phyloP scores from a whole-genome alignment of 2,113 vertebrate genomes.

The Siphamia tubifer region DNA sequence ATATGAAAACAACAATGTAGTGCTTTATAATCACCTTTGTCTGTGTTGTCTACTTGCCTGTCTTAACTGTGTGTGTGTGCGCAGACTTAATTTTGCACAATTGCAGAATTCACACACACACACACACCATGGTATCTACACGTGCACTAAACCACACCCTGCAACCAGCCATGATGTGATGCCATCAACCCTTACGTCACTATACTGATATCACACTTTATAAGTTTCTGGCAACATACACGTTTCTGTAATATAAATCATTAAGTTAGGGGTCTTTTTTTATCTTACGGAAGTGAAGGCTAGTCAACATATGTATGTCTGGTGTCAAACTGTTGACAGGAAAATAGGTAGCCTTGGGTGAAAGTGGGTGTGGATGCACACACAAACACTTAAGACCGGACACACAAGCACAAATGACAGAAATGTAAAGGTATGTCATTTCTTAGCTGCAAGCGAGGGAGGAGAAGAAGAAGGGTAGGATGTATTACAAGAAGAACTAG shows the following conservation, averaged over 20 bases:
- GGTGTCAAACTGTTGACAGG: conserved; percentile 4
- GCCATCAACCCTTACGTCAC: neutral
- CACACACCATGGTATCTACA: too few species aligned
- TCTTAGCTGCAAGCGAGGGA: neutral
- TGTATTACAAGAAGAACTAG: neutral
- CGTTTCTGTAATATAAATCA: too few species aligned
- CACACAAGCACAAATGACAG: neutral
- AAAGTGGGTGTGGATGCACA: conserved; percentile 18
- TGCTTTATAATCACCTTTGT: too few species aligned
- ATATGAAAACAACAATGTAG: too few species aligned
- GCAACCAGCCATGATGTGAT: neutral
- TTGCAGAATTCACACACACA: neutral
- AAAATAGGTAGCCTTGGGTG: conserved; percentile 40
- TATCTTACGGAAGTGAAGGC: too few species aligned
- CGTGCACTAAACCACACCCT: neutral
- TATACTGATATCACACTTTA: conserved; percentile 4
- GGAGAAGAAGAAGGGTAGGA: neutral
- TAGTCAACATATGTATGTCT: too few species aligned
- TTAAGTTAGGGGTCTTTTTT: too few species aligned
- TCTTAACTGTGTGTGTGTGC: neutral
- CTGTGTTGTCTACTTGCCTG: too few species aligned
- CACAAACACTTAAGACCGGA: neutral
- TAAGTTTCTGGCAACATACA: conserved; percentile 17
- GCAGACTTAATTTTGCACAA: neutral
- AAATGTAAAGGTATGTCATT: neutral